Conservation (phyloP, 2,888 invertebrate species). For the Ernsta delagoae region DNA sequence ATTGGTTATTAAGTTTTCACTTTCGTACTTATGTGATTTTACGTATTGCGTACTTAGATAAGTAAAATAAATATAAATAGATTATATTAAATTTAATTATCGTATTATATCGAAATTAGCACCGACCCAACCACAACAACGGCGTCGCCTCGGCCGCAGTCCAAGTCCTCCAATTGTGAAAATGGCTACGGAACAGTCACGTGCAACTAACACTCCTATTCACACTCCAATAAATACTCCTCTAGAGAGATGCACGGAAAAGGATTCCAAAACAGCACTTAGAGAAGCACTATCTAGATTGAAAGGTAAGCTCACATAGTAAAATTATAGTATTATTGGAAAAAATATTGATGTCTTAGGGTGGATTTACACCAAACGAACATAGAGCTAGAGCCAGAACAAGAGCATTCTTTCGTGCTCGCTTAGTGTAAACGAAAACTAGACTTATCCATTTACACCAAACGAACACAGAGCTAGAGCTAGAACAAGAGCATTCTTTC, state of each 20-base stretch:
- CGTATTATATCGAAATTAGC: conserved; percentile 48
- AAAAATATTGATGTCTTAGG: too few relatives aligned
- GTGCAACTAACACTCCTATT: conserved; percentile 67
- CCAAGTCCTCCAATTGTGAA: conserved; percentile 63
- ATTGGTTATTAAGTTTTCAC: conserved; percentile 53
- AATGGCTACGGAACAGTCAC: conserved; percentile 54
- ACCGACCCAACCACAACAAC: conserved; percentile 50
- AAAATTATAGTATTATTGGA: too few relatives aligned
- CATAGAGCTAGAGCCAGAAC: too few relatives aligned
- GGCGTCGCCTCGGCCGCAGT: conserved; percentile 74
- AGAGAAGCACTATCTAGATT: conserved; percentile 65
- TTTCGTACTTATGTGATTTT: too few relatives aligned
- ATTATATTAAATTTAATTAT: not conserved
- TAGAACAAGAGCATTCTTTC: too few relatives aligned
- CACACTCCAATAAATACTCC: conserved; percentile 38
- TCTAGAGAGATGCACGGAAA: conserved; percentile 46
- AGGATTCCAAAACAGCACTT: conserved; percentile 57
- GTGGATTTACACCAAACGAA: too few relatives aligned
- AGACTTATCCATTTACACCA: too few relatives aligned
- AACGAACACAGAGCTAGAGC: too few relatives aligned
- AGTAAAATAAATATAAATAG: too few relatives aligned
- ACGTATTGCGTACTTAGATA: too few relatives aligned
- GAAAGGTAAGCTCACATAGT: conserved; percentile 57
- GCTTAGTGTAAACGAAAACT: too few relatives aligned
- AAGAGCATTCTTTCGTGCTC: too few relatives aligned